Percentiles rank a stretch among this genome's conserved stretches.
These are phyloP conservation scores for Eupeodes luniger DNA, from an alignment of 2,888 invertebrate species.

Conservation along the genomic window DNA sequence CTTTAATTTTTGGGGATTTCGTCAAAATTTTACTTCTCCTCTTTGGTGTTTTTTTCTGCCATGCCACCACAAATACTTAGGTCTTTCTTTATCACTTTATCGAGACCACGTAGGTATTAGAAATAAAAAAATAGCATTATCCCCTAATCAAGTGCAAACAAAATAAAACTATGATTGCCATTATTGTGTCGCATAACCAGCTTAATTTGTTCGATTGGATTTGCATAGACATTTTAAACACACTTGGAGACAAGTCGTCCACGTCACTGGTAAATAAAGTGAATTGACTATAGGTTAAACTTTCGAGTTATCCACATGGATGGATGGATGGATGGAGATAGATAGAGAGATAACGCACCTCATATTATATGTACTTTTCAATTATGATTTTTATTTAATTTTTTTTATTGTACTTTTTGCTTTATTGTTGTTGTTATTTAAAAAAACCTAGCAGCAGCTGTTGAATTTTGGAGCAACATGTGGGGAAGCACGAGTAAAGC, in stretches of 20 bases:
- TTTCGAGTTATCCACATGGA: not conserved
- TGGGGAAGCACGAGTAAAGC: not conserved
- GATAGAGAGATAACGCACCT: no score
- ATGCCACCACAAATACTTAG: slow-evolving; percentile 15
- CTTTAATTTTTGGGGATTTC: slow-evolving; percentile 18
- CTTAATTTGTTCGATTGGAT: not conserved
- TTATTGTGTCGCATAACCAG: not conserved
- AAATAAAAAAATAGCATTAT: slow-evolving; percentile 37
- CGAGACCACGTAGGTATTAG: slow-evolving; percentile 51
- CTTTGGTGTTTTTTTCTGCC: not conserved
- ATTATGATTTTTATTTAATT: not conserved
- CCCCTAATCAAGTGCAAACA: slow-evolving; percentile 35
- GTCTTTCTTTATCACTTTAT: slow-evolving; percentile 35
- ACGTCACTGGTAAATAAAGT: slow-evolving; percentile 16
- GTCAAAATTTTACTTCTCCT: not conserved
- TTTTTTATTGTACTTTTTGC: not conserved
- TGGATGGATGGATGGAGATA: not conserved
- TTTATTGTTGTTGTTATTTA: not conserved
- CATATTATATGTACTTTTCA: not conserved
- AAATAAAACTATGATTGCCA: slow-evolving; percentile 21
- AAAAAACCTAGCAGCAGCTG: not conserved
- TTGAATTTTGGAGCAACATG: slow-evolving; percentile 13
- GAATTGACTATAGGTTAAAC: not conserved
- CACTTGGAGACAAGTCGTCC: not conserved
- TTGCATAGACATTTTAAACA: slow-evolving; percentile 1